phyloP scores from a whole-genome alignment of 2,797 vertebrate genomes.

The Enteromius radiatus region DNA sequence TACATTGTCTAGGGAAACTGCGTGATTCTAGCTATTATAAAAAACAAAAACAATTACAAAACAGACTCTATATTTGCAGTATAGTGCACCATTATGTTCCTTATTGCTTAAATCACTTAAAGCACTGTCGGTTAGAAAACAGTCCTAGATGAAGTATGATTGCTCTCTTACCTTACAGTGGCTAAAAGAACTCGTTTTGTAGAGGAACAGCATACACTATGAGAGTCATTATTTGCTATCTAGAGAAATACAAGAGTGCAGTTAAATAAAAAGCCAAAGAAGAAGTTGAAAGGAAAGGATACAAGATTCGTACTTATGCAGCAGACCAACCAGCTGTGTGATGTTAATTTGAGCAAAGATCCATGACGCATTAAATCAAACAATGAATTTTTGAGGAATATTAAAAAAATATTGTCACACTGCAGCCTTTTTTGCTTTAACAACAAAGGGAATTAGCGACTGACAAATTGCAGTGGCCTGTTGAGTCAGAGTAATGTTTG shows the following conservation, averaged over 20 bases:
- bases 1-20: slow-evolving; percentile 36
- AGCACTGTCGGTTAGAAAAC: neutral
- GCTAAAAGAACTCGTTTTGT: neutral
- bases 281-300: slow-evolving; percentile 1
- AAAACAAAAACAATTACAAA: neutral
- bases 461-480: slow-evolving; percentile 66
- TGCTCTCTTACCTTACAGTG: slow-evolving; percentile 11
- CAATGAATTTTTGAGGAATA: neutral
- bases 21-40: slow-evolving; percentile 27
- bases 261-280: slow-evolving; percentile 1
- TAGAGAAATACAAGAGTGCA: slow-evolving; percentile 2
- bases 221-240: slow-evolving; percentile 6
- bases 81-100: neutral
- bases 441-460: slow-evolving; percentile 47
- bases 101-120: slow-evolving; percentile 11
- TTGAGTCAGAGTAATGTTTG: slow-evolving; percentile 71
- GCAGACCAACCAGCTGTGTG: neutral
- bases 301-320: neutral
- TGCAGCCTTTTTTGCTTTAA: slow-evolving; percentile 8
- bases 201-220: neutral
- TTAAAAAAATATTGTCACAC: neutral
- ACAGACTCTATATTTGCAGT: neutral
- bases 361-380: slow-evolving; percentile 16
- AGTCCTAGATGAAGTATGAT: neutral
- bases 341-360: slow-evolving; percentile 11